Base-by-base conservation (phyloP, 2,113 vertebrate species). In the Grallaria varia region DNA sequence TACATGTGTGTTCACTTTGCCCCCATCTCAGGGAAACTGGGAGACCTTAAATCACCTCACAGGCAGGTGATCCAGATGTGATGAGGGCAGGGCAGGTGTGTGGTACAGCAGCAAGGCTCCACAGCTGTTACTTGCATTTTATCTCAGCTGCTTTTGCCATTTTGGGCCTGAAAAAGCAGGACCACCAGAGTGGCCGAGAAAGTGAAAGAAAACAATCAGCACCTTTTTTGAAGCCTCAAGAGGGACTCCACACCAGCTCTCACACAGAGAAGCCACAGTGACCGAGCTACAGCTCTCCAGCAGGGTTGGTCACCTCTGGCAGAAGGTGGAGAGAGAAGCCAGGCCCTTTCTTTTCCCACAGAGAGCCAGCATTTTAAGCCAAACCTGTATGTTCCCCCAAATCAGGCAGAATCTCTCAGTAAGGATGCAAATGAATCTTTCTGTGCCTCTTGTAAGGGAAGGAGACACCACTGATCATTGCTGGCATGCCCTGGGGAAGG, bases 1-100 rank as follows among this genome's bases (percentile, higher is more conserved):
- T 12, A 45, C 0, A 0, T 0, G 0, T 17, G 62, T 44, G 63
- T 55, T 4, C 35, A 1, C 31, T 0, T 0, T 37, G 20, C 15
- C 27, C 50, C 58, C 0, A 1, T 42, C 53, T 25, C 44, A 10
- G 12, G 40, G 31, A 40, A 19, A 58, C n/a, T 1, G 40, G 15
- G 72, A 14, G 52, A 25, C 31, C 59, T 49, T n/a, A 10, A 49
- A 24, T 53, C 39, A 4, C 39, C 25, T 33, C 3, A 3, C 7
- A 12, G 84, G 21, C 2, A 2, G 66, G 5, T 31, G 53, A 16
- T 16, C 6, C 14, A 9, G 53, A 25, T 28, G 66, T 17, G 58
- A 4, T 16, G 49, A 25, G 52, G 17, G 52, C 66, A 27, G 35
- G 23, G 55, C 53, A 45, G 75, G 14, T 39, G 16, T 37, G 45